Percentiles rank a stretch among this genome's conserved stretches.
Conservation (phyloP, 2,888 invertebrate genomes). For the Chromoteleia sp. region DNA sequence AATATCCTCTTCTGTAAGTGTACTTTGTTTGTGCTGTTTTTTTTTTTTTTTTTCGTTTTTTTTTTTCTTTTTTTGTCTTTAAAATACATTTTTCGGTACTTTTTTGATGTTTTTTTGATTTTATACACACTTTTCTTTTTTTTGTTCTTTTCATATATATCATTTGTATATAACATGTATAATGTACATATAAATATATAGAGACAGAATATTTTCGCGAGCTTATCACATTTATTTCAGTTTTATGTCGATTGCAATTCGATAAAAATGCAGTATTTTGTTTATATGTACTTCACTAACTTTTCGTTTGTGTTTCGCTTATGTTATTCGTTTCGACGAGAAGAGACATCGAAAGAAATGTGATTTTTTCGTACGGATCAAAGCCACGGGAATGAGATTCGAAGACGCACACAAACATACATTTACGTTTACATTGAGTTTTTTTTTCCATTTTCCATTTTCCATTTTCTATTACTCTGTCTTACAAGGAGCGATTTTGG, state of each 20-base stretch:
- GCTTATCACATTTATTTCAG: constrained; percentile 43
- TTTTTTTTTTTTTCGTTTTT: no score
- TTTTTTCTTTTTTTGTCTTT: constrained; percentile 65
- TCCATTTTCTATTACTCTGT: background rate
- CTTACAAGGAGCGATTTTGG: background rate
- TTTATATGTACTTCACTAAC: background rate
- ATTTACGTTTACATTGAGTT: constrained; percentile 12
- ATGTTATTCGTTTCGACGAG: no score
- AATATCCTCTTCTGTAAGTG: no score
- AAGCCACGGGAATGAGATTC: constrained; percentile 45
- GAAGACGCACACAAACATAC: constrained; percentile 34
- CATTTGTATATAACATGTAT: constrained; percentile 21
- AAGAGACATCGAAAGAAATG: constrained; percentile 30
- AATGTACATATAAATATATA: constrained; percentile 29
- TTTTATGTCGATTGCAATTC: background rate
- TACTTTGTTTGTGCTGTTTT: no score
- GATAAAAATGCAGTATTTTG: no score
- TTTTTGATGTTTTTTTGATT: constrained; percentile 51
- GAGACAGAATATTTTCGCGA: background rate
- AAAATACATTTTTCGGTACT: constrained; percentile 45
- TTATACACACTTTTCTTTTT: constrained; percentile 70
- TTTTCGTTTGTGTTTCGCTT: background rate
- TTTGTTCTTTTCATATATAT: constrained; percentile 27
- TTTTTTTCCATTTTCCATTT: constrained; percentile 14
- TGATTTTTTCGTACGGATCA: constrained; percentile 11